Evolutionary conservation across 2,113 vertebrate genomes (phyloP).

Genomic region (Chaetodon trifascialis): DNA sequence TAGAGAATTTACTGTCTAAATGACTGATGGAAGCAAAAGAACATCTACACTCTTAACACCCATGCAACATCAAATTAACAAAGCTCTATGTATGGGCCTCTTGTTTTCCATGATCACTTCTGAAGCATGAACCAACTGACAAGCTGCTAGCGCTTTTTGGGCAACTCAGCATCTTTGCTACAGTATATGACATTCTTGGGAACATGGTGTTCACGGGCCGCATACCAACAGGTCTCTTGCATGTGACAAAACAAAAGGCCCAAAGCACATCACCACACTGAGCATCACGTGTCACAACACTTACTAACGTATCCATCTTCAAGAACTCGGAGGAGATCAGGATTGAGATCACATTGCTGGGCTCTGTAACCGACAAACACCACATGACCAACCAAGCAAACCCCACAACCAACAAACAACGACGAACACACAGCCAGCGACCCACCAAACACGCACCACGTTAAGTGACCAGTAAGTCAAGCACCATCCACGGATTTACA

Average conservation of each 20-base stretch:
- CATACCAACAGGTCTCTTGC: no score
- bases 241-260: constrained; percentile 57
- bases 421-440: constrained; percentile 62
- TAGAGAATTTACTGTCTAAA: background rate
- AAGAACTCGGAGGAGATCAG: constrained; percentile 99
- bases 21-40: background rate
- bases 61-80: constrained; percentile 62
- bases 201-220: background rate
- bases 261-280: constrained; percentile 35
- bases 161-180: background rate
- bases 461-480: constrained; percentile 28
- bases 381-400: constrained; percentile 78
- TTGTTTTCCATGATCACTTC: constrained; percentile 33
- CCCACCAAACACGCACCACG: constrained; percentile 47
- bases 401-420: constrained; percentile 61
- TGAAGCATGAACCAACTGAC: background rate
- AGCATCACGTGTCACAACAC: constrained; percentile 81
- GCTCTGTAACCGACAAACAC: constrained; percentile 91
- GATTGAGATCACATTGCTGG: constrained; percentile 99
- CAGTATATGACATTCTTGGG: background rate
- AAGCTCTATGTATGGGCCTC: constrained; percentile 44
- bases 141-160: background rate
- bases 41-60: constrained; percentile 10
- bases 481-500: constrained; percentile 28
- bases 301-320: constrained; percentile 99